A percentile compares a stretch with the other conserved stretches of the same genome.
These are phyloP conservation scores for Pan paniscus DNA, from an alignment of 2,113 vertebrate species.

Conservation along the genomic window DNA sequence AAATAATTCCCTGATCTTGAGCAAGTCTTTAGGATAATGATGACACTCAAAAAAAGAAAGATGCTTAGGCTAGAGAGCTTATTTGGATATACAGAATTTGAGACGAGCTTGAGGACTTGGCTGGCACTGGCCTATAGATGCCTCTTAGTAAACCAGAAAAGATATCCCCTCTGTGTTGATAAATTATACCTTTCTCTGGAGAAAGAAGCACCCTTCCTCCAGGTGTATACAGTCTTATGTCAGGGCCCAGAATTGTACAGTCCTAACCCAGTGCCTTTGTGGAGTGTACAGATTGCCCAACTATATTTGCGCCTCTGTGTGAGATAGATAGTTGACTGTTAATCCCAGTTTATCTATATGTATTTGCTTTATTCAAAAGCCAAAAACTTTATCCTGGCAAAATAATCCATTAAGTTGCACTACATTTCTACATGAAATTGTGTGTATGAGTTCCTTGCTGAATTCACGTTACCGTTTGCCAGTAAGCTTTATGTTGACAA, in stretches of 20 bases:
- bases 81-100: constrained; percentile 3
- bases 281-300: not conserved
- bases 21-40: not conserved
- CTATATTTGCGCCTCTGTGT: not conserved
- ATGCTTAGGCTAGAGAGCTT: not conserved
- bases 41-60: not conserved
- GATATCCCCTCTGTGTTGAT: not conserved
- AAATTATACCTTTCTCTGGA: not conserved
- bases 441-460: not conserved
- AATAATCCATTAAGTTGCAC: not conserved
- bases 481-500: not conserved
- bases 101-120: not conserved
- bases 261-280: not conserved
- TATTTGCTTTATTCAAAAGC: not conserved
- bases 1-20: not conserved
- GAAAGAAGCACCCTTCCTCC: not conserved
- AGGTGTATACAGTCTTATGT: not conserved
- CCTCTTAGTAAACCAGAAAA: not conserved
- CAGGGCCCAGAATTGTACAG: not conserved
- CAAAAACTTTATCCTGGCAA: not conserved
- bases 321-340: not conserved
- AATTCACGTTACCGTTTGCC: not conserved
- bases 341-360: not conserved
- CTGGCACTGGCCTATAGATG: not conserved
- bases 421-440: not conserved